Percentiles rank a stretch among this genome's conserved stretches.
Evolutionary conservation across 1,140 invertebrate species (phyloP).

Genomic region (Zeugodacus cucurbitae): DNA sequence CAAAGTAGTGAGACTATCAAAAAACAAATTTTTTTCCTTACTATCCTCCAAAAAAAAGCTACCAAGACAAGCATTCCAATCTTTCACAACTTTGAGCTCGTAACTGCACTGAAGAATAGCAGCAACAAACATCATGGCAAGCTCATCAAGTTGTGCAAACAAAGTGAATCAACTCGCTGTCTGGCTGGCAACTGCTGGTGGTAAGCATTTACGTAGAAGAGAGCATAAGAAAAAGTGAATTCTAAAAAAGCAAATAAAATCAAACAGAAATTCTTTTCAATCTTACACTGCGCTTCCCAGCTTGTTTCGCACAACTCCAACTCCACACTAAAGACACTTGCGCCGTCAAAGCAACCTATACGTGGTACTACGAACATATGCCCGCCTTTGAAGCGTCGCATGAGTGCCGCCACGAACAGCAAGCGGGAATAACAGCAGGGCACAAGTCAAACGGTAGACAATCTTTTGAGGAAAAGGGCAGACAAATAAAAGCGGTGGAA

Average conservation of each 20-base stretch:
- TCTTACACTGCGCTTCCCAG: neutral
- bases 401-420: neutral
- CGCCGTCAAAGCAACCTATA: neutral
- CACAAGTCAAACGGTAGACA: constrained; percentile 26
- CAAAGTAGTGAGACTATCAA: neutral
- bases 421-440: neutral
- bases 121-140: neutral
- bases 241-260: neutral
- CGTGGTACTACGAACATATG: neutral
- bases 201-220: neutral
- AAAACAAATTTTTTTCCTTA: neutral
- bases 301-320: neutral
- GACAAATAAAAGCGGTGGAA: constrained; percentile 5
- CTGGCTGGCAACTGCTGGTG: constrained; percentile 12
- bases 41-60: neutral
- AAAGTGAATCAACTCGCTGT: constrained; percentile 4
- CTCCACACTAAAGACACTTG: no score
- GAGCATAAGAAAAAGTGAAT: neutral
- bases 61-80: neutral
- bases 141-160: constrained; percentile 29
- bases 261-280: constrained; percentile 14
- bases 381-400: neutral
- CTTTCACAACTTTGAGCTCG: constrained; percentile 16
- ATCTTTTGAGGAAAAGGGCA: neutral
- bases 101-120: neutral